Percentiles rank a stretch among this genome's conserved stretches.
phyloP scores from a whole-genome alignment of 2,888 invertebrate species.

The Hermaeophaga mercurialis region DNA sequence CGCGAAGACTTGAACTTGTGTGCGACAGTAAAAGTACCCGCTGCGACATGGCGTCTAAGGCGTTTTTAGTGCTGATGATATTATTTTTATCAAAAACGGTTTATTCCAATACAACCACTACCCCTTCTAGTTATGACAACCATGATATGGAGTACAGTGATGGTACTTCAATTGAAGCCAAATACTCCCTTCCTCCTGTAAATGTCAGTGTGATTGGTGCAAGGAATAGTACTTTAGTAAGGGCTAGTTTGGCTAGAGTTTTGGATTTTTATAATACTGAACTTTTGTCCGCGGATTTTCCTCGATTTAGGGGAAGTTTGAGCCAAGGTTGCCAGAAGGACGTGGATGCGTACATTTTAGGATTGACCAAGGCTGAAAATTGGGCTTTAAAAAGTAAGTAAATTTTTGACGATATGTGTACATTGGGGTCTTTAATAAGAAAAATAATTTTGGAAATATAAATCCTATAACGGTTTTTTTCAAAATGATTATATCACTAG shows the following conservation, averaged over 20 bases:
- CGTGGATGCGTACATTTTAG: slow-evolving; percentile 65
- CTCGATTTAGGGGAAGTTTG: slow-evolving; percentile 58
- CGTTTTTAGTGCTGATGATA: slow-evolving; percentile 31
- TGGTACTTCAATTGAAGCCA: slow-evolving; percentile 43
- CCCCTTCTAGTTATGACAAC: slow-evolving; percentile 10
- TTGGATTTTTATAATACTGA: slow-evolving; percentile 65
- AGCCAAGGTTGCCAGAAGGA: slow-evolving; percentile 62
- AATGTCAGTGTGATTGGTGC: slow-evolving; percentile 44
- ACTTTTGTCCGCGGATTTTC: slow-evolving; percentile 64
- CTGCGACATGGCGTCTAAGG: slow-evolving; percentile 25
- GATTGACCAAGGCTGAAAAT: slow-evolving; percentile 62
- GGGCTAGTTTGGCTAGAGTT: slow-evolving; percentile 59
- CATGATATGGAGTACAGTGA: slow-evolving; percentile 46
- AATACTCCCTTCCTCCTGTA: slow-evolving; percentile 43
- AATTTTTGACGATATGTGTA: background rate
- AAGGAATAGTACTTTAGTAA: slow-evolving; percentile 33
- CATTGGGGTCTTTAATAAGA: too few relatives aligned
- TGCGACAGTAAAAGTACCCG: slow-evolving; percentile 21
- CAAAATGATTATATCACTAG: too few relatives aligned
- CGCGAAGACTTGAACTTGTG: slow-evolving; percentile 34
- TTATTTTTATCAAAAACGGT: slow-evolving; percentile 7
- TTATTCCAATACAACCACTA: slow-evolving; percentile 14
- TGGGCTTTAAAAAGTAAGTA: slow-evolving; percentile 77
- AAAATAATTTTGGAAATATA: too few relatives aligned
- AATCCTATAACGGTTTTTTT: too few relatives aligned